phyloP scores from a whole-genome alignment of 2,888 invertebrate species.

The Pammene aurita region DNA sequence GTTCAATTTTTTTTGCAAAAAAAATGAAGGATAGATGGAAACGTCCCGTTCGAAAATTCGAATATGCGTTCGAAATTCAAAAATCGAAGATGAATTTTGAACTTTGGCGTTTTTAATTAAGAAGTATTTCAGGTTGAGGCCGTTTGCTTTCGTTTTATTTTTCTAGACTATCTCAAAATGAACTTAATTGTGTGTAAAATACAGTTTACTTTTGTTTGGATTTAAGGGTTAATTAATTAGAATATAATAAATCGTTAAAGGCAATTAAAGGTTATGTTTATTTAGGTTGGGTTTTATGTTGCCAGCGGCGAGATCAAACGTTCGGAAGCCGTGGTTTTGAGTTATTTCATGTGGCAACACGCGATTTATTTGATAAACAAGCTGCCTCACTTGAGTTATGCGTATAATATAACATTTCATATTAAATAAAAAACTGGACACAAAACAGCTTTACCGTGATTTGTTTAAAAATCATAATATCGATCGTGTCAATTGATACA shows the following conservation, averaged over 20 bases:
- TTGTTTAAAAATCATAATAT: not conserved
- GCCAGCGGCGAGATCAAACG: conserved; percentile 39
- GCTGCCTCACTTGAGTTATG: conserved; percentile 31
- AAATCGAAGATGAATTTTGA: conserved; percentile 35
- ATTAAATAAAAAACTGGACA: conserved; percentile 1
- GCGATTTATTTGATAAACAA: conserved; percentile 37
- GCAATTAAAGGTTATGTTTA: conserved; percentile 52
- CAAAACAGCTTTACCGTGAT: not conserved
- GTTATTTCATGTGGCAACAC: conserved; percentile 38
- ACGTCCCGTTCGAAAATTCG: conserved; percentile 32
- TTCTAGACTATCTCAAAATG: not conserved
- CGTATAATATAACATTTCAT: not conserved
- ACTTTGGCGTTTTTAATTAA: conserved; percentile 40
- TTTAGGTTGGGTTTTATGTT: conserved; percentile 46
- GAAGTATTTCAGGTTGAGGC: conserved; percentile 31
- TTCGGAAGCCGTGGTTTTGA: conserved; percentile 42
- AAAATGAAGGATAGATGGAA: conserved; percentile 19
- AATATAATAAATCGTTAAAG: conserved; percentile 47
- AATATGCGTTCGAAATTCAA: conserved; percentile 31
- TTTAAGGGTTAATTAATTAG: conserved; percentile 42
- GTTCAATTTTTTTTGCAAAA: conserved; percentile 40
- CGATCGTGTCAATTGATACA: not conserved
- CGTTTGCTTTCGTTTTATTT: conserved; percentile 25
- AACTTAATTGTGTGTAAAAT: not conserved
- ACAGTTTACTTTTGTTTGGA: conserved; percentile 2